phyloP scores from a whole-genome alignment of 1,140 invertebrate genomes.

The Spodoptera litura region DNA sequence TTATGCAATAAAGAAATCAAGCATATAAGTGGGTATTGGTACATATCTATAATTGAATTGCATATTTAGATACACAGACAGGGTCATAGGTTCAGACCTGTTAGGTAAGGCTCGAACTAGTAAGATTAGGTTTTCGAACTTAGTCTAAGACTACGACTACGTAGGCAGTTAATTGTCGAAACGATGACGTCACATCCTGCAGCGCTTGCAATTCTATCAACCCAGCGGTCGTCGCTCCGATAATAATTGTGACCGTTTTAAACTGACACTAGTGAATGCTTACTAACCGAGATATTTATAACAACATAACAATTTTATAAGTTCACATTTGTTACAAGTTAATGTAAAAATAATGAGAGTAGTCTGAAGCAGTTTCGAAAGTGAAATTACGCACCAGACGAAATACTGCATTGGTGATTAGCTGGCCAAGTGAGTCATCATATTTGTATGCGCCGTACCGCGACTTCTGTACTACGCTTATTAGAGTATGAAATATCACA shows the following conservation, averaged over 20 bases:
- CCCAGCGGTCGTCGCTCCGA: slow-evolving; percentile 43
- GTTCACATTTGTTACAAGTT: background rate
- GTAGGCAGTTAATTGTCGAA: slow-evolving; percentile 36
- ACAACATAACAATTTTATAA: slow-evolving; percentile 14
- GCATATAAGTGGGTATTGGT: too few species aligned
- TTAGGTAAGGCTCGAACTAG: too few species aligned
- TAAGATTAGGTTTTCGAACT: slow-evolving; percentile 5
- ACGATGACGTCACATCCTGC: slow-evolving; percentile 45
- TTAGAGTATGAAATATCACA: too few species aligned
- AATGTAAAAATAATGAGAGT: slow-evolving; percentile 12
- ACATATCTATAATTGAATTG: too few species aligned
- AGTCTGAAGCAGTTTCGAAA: slow-evolving; percentile 22
- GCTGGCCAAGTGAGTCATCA: slow-evolving; percentile 4
- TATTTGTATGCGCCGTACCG: too few species aligned
- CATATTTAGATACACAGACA: too few species aligned
- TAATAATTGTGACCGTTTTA: slow-evolving; percentile 47
- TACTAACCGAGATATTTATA: slow-evolving; percentile 25
- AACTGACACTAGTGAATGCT: slow-evolving; percentile 48
- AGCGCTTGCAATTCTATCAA: slow-evolving; percentile 40
- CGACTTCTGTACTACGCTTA: too few species aligned
- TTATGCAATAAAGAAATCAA: too few species aligned
- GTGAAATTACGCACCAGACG: slow-evolving; percentile 14
- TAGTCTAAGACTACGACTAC: slow-evolving; percentile 11
- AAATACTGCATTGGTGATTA: slow-evolving; percentile 16
- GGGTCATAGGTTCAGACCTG: too few species aligned